Evolutionary conservation across 1,140 invertebrate species (phyloP).

Genomic region (Xylocopa sonorina): DNA sequence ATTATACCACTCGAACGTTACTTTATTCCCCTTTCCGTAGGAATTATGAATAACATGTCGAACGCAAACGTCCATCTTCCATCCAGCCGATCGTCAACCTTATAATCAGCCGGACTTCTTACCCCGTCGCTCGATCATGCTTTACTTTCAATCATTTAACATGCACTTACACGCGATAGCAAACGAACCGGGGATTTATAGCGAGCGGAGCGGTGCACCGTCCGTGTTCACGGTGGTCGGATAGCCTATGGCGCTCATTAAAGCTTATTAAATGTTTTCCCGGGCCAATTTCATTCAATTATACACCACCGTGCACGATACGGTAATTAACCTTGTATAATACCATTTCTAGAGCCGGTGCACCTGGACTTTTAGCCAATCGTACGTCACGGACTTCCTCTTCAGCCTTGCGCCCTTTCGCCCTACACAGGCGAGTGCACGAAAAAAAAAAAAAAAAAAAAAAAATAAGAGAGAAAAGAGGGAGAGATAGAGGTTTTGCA

Average conservation of each 20-base stretch:
- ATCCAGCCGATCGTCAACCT: background rate
- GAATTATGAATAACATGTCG: background rate
- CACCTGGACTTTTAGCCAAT: conserved; percentile 22
- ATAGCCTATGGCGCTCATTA: background rate
- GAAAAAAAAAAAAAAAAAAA: no score
- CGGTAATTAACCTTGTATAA: conserved; percentile 42
- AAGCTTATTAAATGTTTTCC: conserved; percentile 41
- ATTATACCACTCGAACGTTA: background rate
- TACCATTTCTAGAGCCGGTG: conserved; percentile 23
- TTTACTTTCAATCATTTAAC: conserved; percentile 17
- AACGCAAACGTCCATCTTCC: background rate
- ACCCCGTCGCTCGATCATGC: background rate
- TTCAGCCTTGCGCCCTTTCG: no score
- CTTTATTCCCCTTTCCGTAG: background rate
- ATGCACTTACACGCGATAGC: conserved; percentile 7
- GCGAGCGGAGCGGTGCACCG: background rate
- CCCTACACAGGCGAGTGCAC: no score
- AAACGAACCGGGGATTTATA: background rate
- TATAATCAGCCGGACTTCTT: conserved; percentile 8
- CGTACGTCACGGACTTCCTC: conserved; percentile 36
- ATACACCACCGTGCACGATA: background rate
- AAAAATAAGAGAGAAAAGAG: no score
- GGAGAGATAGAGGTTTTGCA: background rate
- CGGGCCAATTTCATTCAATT: conserved; percentile 47
- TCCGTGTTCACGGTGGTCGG: background rate